Conservation (phyloP, 2,113 vertebrate genomes). For the Coregonus clupeaformis region DNA sequence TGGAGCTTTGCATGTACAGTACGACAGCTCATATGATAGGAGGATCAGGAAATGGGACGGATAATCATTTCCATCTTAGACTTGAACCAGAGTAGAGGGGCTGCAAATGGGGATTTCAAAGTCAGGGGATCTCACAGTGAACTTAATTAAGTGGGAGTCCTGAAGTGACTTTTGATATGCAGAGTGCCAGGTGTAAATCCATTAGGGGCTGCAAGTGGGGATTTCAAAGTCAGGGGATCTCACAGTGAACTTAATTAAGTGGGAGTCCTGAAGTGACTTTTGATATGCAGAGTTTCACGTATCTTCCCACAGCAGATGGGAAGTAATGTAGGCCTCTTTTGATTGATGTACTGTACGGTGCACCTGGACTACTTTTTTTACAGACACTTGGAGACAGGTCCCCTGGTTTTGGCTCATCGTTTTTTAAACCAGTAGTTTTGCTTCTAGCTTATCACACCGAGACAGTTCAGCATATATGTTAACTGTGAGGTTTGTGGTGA, state of each 20-base stretch:
- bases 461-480: neutral
- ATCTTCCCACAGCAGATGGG: slow-evolving; percentile 63
- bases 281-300: slow-evolving; percentile 58
- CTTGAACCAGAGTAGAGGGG: neutral
- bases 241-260: slow-evolving; percentile 52
- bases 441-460: slow-evolving; percentile 39
- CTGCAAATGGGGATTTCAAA: slow-evolving; percentile 26
- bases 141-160: slow-evolving; percentile 52
- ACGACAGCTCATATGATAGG: slow-evolving; percentile 63
- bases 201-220: neutral
- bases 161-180: slow-evolving; percentile 56
- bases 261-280: slow-evolving; percentile 55
- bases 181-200: slow-evolving; percentile 17
- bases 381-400: slow-evolving; percentile 30
- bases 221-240: slow-evolving; percentile 47
- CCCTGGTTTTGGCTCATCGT: slow-evolving; percentile 29
- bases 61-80: slow-evolving; percentile 16
- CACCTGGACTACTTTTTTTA: slow-evolving; percentile 45
- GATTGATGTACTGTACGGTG: slow-evolving; percentile 44
- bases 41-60: slow-evolving; percentile 56
- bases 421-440: slow-evolving; percentile 57
- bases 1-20: slow-evolving; percentile 62
- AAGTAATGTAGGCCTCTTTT: slow-evolving; percentile 35
- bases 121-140: slow-evolving; percentile 50
- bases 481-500: neutral